Base-by-base conservation (phyloP, 2,113 vertebrate genomes). In the Podiceps cristatus region DNA sequence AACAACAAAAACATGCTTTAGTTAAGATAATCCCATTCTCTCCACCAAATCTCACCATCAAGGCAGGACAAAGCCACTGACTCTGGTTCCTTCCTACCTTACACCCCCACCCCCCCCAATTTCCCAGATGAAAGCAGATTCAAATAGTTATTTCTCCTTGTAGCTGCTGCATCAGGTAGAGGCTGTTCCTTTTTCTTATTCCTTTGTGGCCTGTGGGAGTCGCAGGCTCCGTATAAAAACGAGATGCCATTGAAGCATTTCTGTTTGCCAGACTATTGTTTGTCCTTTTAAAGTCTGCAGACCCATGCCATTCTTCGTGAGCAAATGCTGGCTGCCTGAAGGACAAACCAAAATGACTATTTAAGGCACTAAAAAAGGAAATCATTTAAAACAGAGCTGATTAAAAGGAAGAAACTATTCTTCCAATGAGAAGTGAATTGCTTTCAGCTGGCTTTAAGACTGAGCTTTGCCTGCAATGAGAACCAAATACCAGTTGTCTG, bases 321-420 rank as follows among this genome's bases (percentile, higher is more conserved):
- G 75, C 9, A 2, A 96, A 76, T 50, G 73, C 88, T 89, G 79
- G 19, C 94, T 89, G 93, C 93, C 83, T 84, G 80, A 91, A 94
- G 86, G 91, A 97, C 69, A 91, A 95, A 95, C 82, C 86, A 78
- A 94, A 97, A 93, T 84, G n/a, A 79, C 86, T 95, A 90, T 94
- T 93, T 94, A 92, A 96, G 95, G 83, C 96, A 64, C 92, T 96
- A 84, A 92, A 95, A 97, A 96, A 91, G 80, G 86, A 97, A 97
- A 91, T 81, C 20, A 78, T 83, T 92, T 97, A 81, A 84, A 95
- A 55, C 94, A 89, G 82, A 83, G 83, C 60, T 97, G 96, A 97
- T 96, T 97, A 89, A 89, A 90, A 97, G 88, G 95, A 96, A 95
- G 88, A 97, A 86, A 91, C 88, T 78, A 63, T 96, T 96, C 73